Base-by-base conservation (phyloP, 2,797 vertebrate genomes). In the Spinus olivaceus region DNA sequence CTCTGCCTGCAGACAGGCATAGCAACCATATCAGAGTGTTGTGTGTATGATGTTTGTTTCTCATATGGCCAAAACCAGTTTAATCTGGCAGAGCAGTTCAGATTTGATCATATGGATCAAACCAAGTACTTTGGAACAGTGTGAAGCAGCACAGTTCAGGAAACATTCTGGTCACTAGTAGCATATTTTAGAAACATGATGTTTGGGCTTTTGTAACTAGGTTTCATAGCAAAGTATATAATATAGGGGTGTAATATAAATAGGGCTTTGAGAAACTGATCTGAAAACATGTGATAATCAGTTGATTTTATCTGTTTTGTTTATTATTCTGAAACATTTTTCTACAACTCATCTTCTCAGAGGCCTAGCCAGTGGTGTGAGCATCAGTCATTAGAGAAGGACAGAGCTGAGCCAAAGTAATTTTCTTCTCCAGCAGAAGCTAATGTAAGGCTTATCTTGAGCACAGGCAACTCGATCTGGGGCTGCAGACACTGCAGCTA, bases 21-120 rank as follows among this genome's bases (percentile, higher is more conserved):
- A 51, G 33, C 2, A 5, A 57, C 39, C 1, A 0, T 78, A 30
- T 44, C 0, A 0, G 32, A 41, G n/a, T 44, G 17, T 27, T 44
- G 9, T n/a, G 5, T 50, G 35, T 46, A 2, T 56, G 41, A 23
- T 46, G 33, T 2, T 25, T 88, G 13, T 81, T 86, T 84, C 33
- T 41, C 37, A 39, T 9, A 7, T 25, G 27, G 21, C 76, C 32
- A 81, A 84, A 82, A 47, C 33, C 9, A 60, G n/a, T 37, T 88
- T 56, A 42, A 25, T 57, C 24, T 81, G 80, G 23, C 65, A 65
- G 35, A 77, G 46, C 27, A 59, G 30, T n/a, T 81, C 33, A 7
- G 6, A 10, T 57, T 37, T 83, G 73, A 42, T 78, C 15, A 3
- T 8, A 23, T 0, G 1, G 30, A 42, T 49, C 30, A 80, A 51